Evolutionary conservation across 2,113 vertebrate species (phyloP).

Genomic region (Bambusicola thoracicus): DNA sequence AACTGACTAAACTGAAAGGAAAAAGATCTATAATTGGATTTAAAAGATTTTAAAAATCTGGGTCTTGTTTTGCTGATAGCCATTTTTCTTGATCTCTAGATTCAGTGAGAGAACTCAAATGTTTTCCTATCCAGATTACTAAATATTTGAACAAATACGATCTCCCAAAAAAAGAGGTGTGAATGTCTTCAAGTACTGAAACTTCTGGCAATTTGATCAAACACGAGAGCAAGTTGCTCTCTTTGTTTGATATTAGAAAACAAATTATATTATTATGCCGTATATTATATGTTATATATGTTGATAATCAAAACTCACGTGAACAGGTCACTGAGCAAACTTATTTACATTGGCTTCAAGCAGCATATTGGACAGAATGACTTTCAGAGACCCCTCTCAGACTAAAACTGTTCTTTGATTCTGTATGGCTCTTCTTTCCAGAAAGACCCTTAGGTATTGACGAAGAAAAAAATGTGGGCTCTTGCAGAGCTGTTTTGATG

Average conservation of each 20-base stretch:
- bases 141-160: background rate
- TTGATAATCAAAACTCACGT: background rate
- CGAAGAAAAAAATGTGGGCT: too few relatives aligned
- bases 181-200: background rate
- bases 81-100: background rate
- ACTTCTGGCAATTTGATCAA: background rate
- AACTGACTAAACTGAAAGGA: background rate
- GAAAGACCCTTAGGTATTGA: background rate
- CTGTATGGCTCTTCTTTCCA: background rate
- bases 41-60: background rate
- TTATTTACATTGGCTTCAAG: background rate
- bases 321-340: background rate
- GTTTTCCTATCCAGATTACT: background rate
- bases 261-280: background rate
- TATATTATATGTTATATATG: background rate
- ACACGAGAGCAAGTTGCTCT: background rate
- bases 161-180: background rate
- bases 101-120: background rate
- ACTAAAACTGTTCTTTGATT: background rate
- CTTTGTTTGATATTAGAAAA: background rate
- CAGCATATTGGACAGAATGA: background rate
- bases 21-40: background rate
- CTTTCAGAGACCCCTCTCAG: background rate
- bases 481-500: background rate
- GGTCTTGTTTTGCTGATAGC: background rate